Base-by-base conservation (phyloP, 2,113 vertebrate species). In the Benitochromis conjunctus region DNA sequence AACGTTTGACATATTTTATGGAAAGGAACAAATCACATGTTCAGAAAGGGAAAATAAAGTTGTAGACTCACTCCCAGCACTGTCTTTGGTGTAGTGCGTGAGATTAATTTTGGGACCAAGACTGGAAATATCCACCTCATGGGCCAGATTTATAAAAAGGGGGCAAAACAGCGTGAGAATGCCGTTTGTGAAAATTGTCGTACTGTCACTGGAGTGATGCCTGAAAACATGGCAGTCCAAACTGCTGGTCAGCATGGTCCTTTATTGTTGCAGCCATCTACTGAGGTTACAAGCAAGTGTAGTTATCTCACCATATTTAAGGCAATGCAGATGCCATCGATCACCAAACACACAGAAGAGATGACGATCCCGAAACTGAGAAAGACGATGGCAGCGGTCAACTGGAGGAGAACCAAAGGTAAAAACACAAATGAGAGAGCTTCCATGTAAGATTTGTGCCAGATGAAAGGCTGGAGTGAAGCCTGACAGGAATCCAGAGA, bases 301-400 rank as follows among this genome's bases (percentile, higher is more conserved):
- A 5, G 43, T 18, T 51, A 64, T 91, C 95, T 94, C 88, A 96
- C 95, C 93, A 96, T 89, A 87, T 80, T 95, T 10, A 94, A 84
- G 9, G 89, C 91, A 43, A 94, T 91, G 83, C 91, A 92, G 71
- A 92, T 87, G 0, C 95, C 94, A 46, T 96, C 96, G 24, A 95
- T 92, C 82, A 96, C 14, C 85, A 95, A 78, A 87, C 96, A 96
- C 62, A 95, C 34, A 62, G 95, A 95, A 7, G 95, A 94, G 26
- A 92, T 12, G 55, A 95, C 81, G 58, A 96, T 81, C 46, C 96
- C 96, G 1, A 96, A 88, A 88, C 95, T 96, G 64, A 96, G 94
- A 90, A 96, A 96, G 0, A 94, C 48, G 1, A 96, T 96, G 8
- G 95, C 90, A 24, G 96, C 94, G 2, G 92, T 90, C 51, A 96